Evolutionary conservation across 2,113 vertebrate genomes (phyloP), one percentile per base, ranked within the genome.

Genomic region (Thamnaconus septentrionalis): DNA sequence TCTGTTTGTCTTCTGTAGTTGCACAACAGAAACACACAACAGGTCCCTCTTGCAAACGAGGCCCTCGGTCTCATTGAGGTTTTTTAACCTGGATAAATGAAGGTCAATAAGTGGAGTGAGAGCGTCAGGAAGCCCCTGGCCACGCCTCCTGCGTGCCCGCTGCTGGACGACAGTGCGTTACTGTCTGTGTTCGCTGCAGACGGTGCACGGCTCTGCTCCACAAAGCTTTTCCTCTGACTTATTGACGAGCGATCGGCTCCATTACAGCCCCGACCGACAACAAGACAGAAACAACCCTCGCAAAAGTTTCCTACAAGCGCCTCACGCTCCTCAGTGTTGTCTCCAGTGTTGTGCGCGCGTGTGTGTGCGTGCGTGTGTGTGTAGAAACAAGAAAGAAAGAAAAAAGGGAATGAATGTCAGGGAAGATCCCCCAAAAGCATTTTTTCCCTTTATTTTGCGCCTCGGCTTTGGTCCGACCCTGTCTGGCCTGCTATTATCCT

Each of bases 401-500:
- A 69, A 80, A 69, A 45, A 11, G 73, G 80, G 68, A 83, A 80
- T 54, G 73, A 82, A 79, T 74, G 82, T 84, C 73, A 81, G 73
- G 78, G 58, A 78, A 31, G 18, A 31, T 79, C 84, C 83, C 85
- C 84, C 83, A 63, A 66, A 86, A 86, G 82, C 75, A 77, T 88
- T 87, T 79, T 87, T 85, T 31, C 2, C 18, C 79, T 87, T 83
- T 85, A 82, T 88, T 83, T 81, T 42, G 64, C 70, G 66, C 72
- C 83, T 83, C 81, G 10, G 71, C 80, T 84, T 75, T 84, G 75
- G 82, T 78, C 71, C 75, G 75, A 65, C 67, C 71, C 80, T 84
- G 85, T 84, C 85, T 85, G 73, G 83, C 85, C 86, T 82, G 80
- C 85, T 87, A 81, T 88, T 87, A 84, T 88, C 89, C 86, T 69